Evolutionary conservation across 2,888 invertebrate species (phyloP).

Genomic region (Mantis religiosa): DNA sequence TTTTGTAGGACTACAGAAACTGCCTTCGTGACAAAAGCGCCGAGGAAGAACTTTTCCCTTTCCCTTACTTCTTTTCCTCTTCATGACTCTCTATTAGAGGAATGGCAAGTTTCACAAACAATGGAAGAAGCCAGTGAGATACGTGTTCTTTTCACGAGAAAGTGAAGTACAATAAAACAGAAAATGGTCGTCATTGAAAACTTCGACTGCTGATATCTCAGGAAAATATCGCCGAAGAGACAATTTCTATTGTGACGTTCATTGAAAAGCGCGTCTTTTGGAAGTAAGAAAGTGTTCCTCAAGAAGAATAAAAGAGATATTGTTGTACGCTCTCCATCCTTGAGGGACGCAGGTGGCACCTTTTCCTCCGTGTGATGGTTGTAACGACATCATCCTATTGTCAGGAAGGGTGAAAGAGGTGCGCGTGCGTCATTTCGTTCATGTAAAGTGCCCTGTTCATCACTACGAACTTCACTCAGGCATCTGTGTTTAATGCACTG

Average conservation of each 20-base stretch:
- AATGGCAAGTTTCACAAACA: background rate
- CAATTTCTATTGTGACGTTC: background rate
- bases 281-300: background rate
- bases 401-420: background rate
- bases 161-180: background rate
- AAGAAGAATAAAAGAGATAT: background rate
- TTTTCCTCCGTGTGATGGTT: background rate
- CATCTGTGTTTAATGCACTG: too few relatives aligned
- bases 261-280: background rate
- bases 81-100: background rate
- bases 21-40: too few relatives aligned
- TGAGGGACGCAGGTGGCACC: background rate
- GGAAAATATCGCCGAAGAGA: background rate
- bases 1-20: too few relatives aligned
- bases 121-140: background rate
- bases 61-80: too few relatives aligned
- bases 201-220: background rate
- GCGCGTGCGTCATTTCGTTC: background rate
- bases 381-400: background rate
- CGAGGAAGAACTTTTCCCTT: too few relatives aligned
- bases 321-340: background rate
- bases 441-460: background rate
- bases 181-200: background rate
- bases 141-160: background rate
- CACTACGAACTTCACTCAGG: background rate